Conservation (phyloP, 1,140 invertebrate genomes). For the Limonius californicus region DNA sequence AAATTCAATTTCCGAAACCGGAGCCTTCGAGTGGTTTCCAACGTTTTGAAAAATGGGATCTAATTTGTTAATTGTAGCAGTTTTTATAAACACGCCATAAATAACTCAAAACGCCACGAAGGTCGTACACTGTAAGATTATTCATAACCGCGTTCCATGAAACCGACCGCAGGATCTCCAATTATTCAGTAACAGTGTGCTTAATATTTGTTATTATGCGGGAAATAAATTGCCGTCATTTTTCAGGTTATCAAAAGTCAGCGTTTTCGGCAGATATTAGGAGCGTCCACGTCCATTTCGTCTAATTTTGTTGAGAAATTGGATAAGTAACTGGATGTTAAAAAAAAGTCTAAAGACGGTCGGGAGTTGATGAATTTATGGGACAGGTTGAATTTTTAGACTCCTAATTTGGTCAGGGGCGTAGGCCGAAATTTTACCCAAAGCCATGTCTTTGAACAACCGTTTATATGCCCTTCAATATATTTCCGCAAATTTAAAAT, state of each 20-base stretch:
- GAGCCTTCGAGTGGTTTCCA: slow-evolving; percentile 7
- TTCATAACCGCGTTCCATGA: not conserved
- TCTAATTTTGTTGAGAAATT: not conserved
- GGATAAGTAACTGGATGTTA: not conserved
- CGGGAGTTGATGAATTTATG: not conserved
- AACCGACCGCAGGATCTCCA: not conserved
- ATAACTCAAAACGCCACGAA: slow-evolving; percentile 21
- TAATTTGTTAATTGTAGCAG: slow-evolving; percentile 35
- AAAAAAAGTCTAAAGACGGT: not conserved
- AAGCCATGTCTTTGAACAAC: too few relatives aligned
- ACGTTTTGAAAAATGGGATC: slow-evolving; percentile 17
- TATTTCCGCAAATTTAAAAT: too few relatives aligned
- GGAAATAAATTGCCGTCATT: not conserved
- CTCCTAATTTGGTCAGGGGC: too few relatives aligned
- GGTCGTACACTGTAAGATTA: slow-evolving; percentile 11
- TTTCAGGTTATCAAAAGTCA: not conserved
- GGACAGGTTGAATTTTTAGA: not conserved
- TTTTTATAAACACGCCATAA: slow-evolving; percentile 35
- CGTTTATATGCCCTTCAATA: too few relatives aligned
- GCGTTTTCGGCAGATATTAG: not conserved
- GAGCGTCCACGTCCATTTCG: not conserved
- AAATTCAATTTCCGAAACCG: slow-evolving; percentile 20
- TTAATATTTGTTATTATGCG: not conserved
- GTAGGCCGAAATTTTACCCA: too few relatives aligned
- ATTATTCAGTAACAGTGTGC: not conserved